A percentile compares a stretch with the other conserved stretches of the same genome.
Conservation (phyloP, 1,140 invertebrate genomes). For the Goniozus legneri region DNA sequence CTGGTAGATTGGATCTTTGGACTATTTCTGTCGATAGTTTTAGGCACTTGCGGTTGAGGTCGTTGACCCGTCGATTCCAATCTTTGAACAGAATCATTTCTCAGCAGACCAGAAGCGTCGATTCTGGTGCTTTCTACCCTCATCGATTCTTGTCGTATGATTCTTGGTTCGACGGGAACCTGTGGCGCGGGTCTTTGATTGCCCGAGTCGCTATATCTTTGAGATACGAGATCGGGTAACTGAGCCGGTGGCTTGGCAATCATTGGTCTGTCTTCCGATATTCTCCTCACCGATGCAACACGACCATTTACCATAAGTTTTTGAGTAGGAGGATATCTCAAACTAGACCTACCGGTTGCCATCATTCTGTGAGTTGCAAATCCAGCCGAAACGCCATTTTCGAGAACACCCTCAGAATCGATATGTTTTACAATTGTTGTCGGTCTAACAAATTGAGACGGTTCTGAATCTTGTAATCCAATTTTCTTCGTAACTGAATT, state of each 20-base stretch:
- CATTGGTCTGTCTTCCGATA: constrained; percentile 29
- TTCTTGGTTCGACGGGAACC: constrained; percentile 39
- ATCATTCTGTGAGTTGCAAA: constrained; percentile 41
- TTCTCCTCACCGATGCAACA: constrained; percentile 40
- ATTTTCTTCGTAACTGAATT: constrained; percentile 27
- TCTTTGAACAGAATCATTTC: constrained; percentile 25
- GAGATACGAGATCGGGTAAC: constrained; percentile 40
- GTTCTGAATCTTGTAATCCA: constrained; percentile 21
- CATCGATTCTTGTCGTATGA: constrained; percentile 44
- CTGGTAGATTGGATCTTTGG: constrained; percentile 16
- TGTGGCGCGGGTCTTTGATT: constrained; percentile 39
- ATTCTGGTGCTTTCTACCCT: constrained; percentile 33
- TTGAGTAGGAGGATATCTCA: constrained; percentile 48
- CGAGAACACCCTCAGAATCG: constrained; percentile 27
- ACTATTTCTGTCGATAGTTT: constrained; percentile 15
- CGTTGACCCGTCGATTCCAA: constrained; percentile 39
- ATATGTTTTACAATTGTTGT: constrained; percentile 17
- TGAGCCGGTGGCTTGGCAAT: constrained; percentile 29
- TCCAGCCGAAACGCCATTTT: constrained; percentile 36
- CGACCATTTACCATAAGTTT: constrained; percentile 55
- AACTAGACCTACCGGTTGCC: constrained; percentile 43
- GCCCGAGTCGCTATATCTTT: constrained; percentile 41
- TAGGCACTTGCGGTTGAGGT: constrained; percentile 47
- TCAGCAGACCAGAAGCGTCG: constrained; percentile 28
- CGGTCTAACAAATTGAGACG: constrained; percentile 26